phyloP scores from a whole-genome alignment of 2,797 vertebrate species.

The Adrianichthys oophorus region DNA sequence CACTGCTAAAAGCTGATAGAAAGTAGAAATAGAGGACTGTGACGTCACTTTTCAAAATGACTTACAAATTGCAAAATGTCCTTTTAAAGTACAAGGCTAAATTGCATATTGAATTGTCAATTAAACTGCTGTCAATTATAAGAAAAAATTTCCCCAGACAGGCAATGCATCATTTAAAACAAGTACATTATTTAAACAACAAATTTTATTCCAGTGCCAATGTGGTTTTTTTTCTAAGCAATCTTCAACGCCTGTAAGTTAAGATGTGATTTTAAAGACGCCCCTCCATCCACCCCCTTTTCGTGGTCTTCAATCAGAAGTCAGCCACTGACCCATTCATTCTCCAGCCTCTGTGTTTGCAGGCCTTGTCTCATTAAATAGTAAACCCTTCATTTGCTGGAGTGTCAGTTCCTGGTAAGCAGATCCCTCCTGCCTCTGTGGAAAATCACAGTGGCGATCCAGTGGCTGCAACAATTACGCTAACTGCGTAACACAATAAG shows the following conservation, averaged over 20 bases:
- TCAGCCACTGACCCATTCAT: constrained; percentile 56
- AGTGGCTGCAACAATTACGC: constrained; percentile 65
- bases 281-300: constrained; percentile 9
- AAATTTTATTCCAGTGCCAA: too few species aligned
- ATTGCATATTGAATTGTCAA: too few species aligned
- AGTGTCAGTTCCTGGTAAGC: constrained; percentile 72
- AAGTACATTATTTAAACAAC: too few species aligned
- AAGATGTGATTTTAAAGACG: background rate
- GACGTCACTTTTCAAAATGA: too few species aligned
- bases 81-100: too few species aligned
- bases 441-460: constrained; percentile 66
- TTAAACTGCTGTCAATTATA: too few species aligned
- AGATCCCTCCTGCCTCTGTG: constrained; percentile 61
- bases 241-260: background rate
- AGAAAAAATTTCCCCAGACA: too few species aligned
- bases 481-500: constrained; percentile 77
- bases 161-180: too few species aligned
- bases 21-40: too few species aligned
- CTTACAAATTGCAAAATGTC: too few species aligned
- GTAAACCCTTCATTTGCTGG: constrained; percentile 70
- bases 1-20: too few species aligned
- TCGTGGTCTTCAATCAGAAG: constrained; percentile 42
- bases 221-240: too few species aligned
- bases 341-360: constrained; percentile 34
- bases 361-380: constrained; percentile 74